Evolutionary conservation across 2,888 invertebrate genomes (phyloP), one percentile per base, ranked within the genome.

Genomic region (Lasioglossum marginatum): DNA sequence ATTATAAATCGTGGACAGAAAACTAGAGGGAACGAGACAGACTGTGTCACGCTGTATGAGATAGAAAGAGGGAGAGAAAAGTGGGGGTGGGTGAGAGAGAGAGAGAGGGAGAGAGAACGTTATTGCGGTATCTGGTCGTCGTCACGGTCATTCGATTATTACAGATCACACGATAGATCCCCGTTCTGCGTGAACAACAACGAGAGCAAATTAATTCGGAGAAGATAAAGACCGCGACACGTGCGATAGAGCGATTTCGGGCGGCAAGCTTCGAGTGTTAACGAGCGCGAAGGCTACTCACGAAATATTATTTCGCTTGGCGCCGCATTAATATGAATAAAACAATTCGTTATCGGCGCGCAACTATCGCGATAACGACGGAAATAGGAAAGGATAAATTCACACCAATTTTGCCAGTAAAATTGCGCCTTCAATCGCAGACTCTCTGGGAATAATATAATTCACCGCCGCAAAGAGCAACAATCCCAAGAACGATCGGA

Each of bases 201-300:
- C 68, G 85, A 57, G 78, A 72, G 66, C 45, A 75, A 81, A 84
- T 86, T 84, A 81, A 84, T 84, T 84, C 78, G 75, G 3, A 12
- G 57, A 23, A 34, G 85, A 78, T 78, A 86, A 84, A 66, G 27
- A 27, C 19, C 34, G 16, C 6, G 77, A 78, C 84, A 86, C 86
- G 86, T 86, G 85, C 76, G 86, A 81, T 85, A 86, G 78, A 86
- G 73, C 78, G 77, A 78, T 73, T 73, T 68, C 68, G 68, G n/a
- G 68, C 48, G 52, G n/a, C 19, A 63, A 27, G 60, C 19, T 57
- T 79, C 40, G 75, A 85, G 72, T 77, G 76, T 72, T 34, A 12
- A 34, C 34, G 23, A 23, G 45, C 45, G 43, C 74, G 84, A 84
- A 84, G 82, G 82, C 78, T 82, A 76, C 37, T 37, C 19, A 19